Percentiles rank a stretch among this genome's conserved stretches.
Conservation (phyloP, 2,113 vertebrate species). For the Lanius ludovicianus region DNA sequence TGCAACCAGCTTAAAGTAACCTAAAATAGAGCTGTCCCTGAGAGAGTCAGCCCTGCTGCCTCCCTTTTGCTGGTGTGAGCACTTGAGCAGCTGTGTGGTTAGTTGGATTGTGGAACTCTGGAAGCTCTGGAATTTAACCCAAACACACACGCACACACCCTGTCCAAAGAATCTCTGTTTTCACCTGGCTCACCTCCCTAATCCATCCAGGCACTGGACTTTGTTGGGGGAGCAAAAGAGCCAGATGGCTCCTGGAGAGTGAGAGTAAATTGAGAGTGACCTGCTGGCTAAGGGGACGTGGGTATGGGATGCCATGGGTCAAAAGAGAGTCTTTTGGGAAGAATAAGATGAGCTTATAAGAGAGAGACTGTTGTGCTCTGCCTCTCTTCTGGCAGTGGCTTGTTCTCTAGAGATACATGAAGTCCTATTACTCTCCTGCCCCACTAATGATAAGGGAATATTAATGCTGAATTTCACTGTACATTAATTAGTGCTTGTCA, state of each 20-base stretch:
- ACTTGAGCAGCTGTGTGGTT: background rate
- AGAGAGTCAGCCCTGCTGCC: background rate
- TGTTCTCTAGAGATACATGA: background rate
- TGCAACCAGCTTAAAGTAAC: background rate
- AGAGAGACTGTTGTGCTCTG: background rate
- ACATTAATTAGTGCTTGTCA: background rate
- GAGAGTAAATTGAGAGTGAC: background rate
- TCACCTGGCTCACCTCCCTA: background rate
- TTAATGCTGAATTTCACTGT: background rate
- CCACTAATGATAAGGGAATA: background rate
- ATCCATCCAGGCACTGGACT: background rate
- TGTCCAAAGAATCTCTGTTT: background rate
- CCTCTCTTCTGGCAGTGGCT: background rate
- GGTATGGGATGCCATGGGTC: background rate
- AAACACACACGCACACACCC: background rate
- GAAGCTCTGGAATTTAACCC: background rate
- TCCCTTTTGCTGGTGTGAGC: background rate
- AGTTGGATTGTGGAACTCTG: background rate
- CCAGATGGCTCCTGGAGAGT: background rate
- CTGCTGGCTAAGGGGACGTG: background rate
- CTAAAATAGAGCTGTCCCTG: background rate
- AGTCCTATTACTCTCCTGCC: background rate
- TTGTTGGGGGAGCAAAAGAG: background rate
- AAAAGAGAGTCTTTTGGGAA: background rate
- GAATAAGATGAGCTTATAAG: background rate